Evolutionary conservation across 2,888 invertebrate genomes (phyloP).

Genomic region (Busseola fusca): DNA sequence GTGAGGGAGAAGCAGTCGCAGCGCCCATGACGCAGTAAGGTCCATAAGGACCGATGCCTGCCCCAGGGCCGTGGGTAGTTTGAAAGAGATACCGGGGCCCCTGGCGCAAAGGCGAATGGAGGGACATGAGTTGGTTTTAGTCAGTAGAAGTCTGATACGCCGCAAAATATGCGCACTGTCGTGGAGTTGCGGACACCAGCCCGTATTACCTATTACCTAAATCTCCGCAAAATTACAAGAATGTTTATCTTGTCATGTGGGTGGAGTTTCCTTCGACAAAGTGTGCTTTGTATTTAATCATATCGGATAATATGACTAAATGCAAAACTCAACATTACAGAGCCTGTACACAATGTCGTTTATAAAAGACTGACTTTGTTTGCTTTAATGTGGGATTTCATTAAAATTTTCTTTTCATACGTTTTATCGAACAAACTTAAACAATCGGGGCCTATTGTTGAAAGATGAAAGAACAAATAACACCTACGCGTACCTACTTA

Average conservation of each 20-base stretch:
- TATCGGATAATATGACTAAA: neutral
- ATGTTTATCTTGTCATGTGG: neutral
- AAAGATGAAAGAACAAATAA: conserved; percentile 21
- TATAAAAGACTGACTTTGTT: conserved; percentile 25
- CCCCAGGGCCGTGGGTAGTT: no score
- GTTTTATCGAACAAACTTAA: conserved; percentile 22
- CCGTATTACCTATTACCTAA: no score
- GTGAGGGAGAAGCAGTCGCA: no score
- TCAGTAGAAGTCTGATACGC: no score
- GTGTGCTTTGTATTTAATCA: neutral
- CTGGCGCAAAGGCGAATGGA: no score
- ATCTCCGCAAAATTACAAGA: neutral
- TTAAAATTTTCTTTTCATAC: conserved; percentile 25
- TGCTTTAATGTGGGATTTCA: conserved; percentile 17
- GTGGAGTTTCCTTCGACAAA: neutral
- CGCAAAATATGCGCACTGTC: no score
- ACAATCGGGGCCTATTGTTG: conserved; percentile 21
- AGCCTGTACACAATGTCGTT: conserved; percentile 7
- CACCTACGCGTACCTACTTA: neutral
- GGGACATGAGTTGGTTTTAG: no score
- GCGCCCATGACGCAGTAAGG: no score
- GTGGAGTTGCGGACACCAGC: no score
- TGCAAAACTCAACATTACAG: conserved; percentile 5
- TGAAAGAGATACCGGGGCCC: no score
- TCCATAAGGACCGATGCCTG: no score